Evolutionary conservation across 2,113 vertebrate species (phyloP).

Genomic region (Prolemur simus): DNA sequence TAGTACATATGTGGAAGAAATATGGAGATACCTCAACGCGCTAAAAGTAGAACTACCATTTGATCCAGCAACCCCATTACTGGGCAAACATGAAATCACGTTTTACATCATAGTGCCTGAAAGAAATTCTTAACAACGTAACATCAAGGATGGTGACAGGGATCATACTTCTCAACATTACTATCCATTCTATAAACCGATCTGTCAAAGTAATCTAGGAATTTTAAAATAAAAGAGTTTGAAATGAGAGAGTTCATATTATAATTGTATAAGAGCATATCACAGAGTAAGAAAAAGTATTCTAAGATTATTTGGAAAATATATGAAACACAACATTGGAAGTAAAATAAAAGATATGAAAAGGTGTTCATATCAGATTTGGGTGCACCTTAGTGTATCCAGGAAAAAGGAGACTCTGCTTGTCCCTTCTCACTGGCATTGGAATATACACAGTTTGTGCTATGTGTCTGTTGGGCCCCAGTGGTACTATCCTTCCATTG

Average conservation of each 20-base stretch:
- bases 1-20: too few species aligned
- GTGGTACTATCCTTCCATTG: background rate
- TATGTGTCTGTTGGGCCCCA: background rate
- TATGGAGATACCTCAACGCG: too few species aligned
- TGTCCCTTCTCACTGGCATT: background rate
- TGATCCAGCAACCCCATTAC: too few species aligned
- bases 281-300: background rate
- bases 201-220: background rate
- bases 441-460: background rate
- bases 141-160: background rate
- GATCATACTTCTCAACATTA: background rate
- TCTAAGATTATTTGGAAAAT: conserved; percentile 22
- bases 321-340: background rate
- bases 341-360: background rate
- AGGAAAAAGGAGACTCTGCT: background rate
- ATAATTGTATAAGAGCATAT: background rate
- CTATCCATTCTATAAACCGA: background rate
- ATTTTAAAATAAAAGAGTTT: background rate
- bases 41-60: too few species aligned
- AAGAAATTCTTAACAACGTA: background rate
- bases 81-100: background rate
- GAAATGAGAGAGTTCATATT: background rate
- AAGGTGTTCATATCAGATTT: background rate
- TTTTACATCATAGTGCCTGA: background rate
- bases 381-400: background rate